phyloP scores from a whole-genome alignment of 2,888 invertebrate genomes.

The Creontiades dilutus region DNA sequence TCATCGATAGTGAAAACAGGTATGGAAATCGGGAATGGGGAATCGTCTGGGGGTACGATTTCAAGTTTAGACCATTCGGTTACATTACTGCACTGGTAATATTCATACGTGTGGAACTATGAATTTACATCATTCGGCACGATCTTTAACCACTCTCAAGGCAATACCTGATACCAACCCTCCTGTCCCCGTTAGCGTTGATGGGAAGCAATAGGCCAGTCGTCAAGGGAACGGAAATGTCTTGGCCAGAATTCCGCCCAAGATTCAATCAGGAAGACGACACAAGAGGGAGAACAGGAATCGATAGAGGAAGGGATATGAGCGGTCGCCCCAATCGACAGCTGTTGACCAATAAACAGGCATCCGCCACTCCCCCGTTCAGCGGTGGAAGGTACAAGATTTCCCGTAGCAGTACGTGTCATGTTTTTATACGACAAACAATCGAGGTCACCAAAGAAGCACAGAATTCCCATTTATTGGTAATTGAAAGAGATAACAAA shows the following conservation, averaged over 20 bases:
- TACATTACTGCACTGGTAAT: too few species aligned
- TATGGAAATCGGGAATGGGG: too few species aligned
- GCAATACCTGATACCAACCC: too few species aligned
- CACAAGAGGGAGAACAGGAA: neutral
- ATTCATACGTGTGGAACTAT: too few species aligned
- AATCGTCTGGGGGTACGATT: too few species aligned
- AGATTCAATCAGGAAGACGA: neutral
- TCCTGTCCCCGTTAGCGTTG: too few species aligned
- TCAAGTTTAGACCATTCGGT: too few species aligned
- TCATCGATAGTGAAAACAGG: too few species aligned
- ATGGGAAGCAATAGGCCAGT: neutral
- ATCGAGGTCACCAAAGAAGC: neutral
- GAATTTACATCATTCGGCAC: too few species aligned
- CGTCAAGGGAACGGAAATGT: neutral
- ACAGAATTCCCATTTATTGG: neutral
- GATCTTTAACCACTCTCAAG: too few species aligned
- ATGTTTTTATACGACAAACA: neutral
- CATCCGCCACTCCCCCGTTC: neutral
- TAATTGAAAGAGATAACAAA: neutral
- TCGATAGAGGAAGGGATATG: neutral
- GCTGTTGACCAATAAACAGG: slow-evolving; percentile 32
- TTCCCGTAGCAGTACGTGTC: neutral
- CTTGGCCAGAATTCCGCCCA: neutral
- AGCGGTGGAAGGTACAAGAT: neutral
- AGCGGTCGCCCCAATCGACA: slow-evolving; percentile 16